Base-by-base conservation (phyloP, 30 jellyfish, hydroid and myxozoan species). In the Mastigias papua region DNA sequence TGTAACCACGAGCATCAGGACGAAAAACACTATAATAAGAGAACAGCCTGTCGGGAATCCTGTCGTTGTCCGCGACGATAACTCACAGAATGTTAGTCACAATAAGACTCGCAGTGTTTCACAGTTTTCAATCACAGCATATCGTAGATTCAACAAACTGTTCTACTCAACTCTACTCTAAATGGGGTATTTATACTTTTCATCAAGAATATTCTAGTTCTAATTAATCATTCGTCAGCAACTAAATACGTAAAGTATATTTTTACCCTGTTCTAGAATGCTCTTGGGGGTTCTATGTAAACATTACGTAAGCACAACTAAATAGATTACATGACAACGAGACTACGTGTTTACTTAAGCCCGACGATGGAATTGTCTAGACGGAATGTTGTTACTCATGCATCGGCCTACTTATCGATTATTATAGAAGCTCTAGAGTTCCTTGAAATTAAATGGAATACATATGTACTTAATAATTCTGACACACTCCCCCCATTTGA, bases 321-420 rank as follows among this genome's bases (percentile, higher is more conserved):
- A 65, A 26, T 65, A 70, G 28, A 31, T 70, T 70, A 27, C 25
- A 33, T 70, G 84, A 37, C 17, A 73, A 34, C 84, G 48, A 73
- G 84, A 35, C 84, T 42, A 35, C 69, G n/a, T 73, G 84, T 73
- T 73, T 34, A 73, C 84, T 42, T 73, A 73, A 70, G 84, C 84
- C 84, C 37, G 37, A 37, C 62, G 82, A 70, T 70, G 65, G 82
- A 70, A 70, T 70, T 70, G 62, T 31, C 82, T 70, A 70, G 82
- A 1, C 16, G 62, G 82, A 70, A 32, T 25, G 11, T 65, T 65
- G 76, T 25, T 65, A 15, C 37, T 15, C 76, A 25, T 35, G 13
- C 76, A 26, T n/a, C n/a, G n/a, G n/a, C n/a, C n/a, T 25, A 26
- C 76, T 65, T 65, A 65, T 65, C 17, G 76, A 65, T 65, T 65